Evolutionary conservation across 2,888 invertebrate genomes (phyloP), one percentile per base, ranked within the genome.

Genomic region (Napeogenes sylphis): DNA sequence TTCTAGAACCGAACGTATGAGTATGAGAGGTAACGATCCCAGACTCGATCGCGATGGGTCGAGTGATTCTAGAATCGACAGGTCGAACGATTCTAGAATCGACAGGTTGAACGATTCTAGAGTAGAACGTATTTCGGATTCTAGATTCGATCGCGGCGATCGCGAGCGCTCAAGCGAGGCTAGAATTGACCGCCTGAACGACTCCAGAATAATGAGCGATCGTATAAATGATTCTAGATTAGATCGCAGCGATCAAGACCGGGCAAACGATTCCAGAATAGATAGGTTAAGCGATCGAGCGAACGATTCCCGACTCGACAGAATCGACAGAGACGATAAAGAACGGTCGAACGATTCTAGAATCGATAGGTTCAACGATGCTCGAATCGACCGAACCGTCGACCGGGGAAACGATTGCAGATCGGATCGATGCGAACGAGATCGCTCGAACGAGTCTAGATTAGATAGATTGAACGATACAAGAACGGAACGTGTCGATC

Each of bases 401-500:
- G 68, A 70, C 10, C 61, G 68, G 32, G 72, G 70, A 32, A 73
- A 70, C 46, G 76, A 75, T 30, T 56, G 68, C 5, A 63, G 72
- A 66, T 61, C 70, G 12, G 69, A 71, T 2, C 61, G 71, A 53
- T 65, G 59, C 45, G 72, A 73, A 45, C 55, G 69, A 8, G 65
- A 69, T n/a, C 63, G 71, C 42, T 32, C 67, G 54, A 71, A 71
- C 53, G 72, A 72, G 13, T 63, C 70, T 62, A 61, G 74, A 61
- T 62, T 69, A 5, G 72, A 73, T 4, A 58, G 73, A 51, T 66
- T 68, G 55, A 63, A 45, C 45, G 45, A 47, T 14, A 14, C 47
- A 63, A 59, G 61, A 61, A 61, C 75, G 4, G 81, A 84, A 60
- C 76, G 83, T 68, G 76, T 80, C 45, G 79, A 80, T 42, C 42